These are phyloP conservation scores for Menura novaehollandiae DNA, from an alignment of 2,113 vertebrate species.

Conservation along the genomic window DNA sequence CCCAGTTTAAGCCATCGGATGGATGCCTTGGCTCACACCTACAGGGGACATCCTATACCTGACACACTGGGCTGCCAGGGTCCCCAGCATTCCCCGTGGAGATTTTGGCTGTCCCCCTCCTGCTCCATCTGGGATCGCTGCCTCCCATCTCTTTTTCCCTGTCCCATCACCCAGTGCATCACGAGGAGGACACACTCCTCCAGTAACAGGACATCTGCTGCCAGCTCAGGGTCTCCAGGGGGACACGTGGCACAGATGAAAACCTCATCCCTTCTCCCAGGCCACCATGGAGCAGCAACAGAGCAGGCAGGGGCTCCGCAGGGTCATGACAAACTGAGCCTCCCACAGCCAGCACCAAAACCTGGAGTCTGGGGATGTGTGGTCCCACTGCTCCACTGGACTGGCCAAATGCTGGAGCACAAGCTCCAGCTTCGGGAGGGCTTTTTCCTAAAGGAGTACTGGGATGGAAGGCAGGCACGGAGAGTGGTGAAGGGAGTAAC, in stretches of 20 bases:
- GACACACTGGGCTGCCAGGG: accelerated
- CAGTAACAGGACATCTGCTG: not conserved
- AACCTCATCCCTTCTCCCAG: not conserved
- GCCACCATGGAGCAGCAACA: not conserved
- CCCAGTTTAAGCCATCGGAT: not conserved
- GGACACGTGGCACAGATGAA: accelerated
- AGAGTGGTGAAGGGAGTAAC: not conserved
- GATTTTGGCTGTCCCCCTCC: accelerated
- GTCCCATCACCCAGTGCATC: accelerated
- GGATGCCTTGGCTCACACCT: not conserved
- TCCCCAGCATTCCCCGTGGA: not conserved
- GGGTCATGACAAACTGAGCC: accelerated
- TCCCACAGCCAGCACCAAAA: not conserved
- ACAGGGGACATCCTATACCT: not conserved
- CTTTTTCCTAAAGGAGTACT: not conserved
- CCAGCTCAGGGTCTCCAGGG: not conserved
- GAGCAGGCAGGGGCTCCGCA: not conserved
- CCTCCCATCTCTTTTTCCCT: not conserved
- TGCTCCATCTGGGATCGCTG: too few relatives aligned
- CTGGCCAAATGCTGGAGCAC: not conserved
- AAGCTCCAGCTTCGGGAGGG: not conserved
- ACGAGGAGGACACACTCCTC: accelerated
- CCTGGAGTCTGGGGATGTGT: accelerated
- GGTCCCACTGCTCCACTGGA: not conserved
- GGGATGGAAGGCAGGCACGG: not conserved